These are phyloP conservation scores for Heliconius charithonia DNA, from an alignment of 2,888 invertebrate genomes.

Conservation along the genomic window DNA sequence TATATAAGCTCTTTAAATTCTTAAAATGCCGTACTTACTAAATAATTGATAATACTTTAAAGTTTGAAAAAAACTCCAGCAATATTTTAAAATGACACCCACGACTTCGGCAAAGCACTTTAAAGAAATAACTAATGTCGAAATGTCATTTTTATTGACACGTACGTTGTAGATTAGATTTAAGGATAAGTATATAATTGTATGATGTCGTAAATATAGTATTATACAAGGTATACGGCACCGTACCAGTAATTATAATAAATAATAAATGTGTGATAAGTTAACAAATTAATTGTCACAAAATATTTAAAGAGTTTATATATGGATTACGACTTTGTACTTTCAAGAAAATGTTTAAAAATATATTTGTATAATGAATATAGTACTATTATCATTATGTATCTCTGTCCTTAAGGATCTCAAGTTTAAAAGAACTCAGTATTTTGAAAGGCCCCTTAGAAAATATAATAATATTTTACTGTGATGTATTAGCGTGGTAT, in stretches of 20 bases:
- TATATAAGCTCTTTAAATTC: conserved; percentile 26
- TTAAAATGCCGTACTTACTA: conserved; percentile 54
- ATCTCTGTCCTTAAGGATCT: too few relatives aligned
- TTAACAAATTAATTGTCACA: too few relatives aligned
- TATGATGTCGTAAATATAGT: too few relatives aligned
- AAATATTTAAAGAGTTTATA: too few relatives aligned
- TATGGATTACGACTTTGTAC: too few relatives aligned
- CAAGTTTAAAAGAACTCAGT: too few relatives aligned
- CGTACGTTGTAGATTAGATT: not conserved
- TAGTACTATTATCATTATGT: too few relatives aligned
- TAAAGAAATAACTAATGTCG: conserved; percentile 19
- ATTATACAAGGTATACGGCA: not conserved
- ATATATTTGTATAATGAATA: too few relatives aligned
- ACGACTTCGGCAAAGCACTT: conserved; percentile 8
- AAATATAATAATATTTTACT: too few relatives aligned
- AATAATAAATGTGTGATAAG: not conserved
- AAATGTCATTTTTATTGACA: conserved; percentile 3
- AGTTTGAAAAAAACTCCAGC: conserved; percentile 9
- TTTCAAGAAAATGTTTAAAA: too few relatives aligned
- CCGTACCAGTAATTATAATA: not conserved
- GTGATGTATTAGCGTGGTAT: too few relatives aligned
- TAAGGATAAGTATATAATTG: not conserved
- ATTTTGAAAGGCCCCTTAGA: too few relatives aligned
- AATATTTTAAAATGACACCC: conserved; percentile 20
- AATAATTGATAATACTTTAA: conserved; percentile 33